Conservation (phyloP, 2,797 vertebrate species). For the Glyptemys insculpta region DNA sequence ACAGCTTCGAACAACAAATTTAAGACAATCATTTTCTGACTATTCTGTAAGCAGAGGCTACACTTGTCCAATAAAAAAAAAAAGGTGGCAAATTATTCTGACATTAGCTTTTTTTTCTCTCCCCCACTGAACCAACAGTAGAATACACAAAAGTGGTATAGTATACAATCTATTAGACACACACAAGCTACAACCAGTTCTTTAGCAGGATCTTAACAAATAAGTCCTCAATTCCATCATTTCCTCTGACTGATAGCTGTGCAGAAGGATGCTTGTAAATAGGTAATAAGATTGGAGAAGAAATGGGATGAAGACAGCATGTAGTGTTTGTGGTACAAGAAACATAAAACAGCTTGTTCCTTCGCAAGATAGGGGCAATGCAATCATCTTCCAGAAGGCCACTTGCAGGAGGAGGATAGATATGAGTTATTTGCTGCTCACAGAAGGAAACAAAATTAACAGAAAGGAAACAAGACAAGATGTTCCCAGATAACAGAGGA, state of each 20-base stretch:
- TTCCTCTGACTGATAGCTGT: constrained; percentile 51
- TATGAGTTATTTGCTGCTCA: constrained; percentile 55
- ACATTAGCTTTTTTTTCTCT: neutral
- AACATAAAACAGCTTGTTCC: constrained; percentile 59
- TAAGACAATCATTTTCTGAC: neutral
- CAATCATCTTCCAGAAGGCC: constrained; percentile 56
- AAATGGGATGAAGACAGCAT: constrained; percentile 29
- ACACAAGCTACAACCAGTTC: neutral
- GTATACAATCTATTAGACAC: neutral
- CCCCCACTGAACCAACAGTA: neutral
- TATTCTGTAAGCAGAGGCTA: neutral
- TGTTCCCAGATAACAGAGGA: constrained; percentile 50
- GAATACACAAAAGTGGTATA: neutral
- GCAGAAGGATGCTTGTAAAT: constrained; percentile 45
- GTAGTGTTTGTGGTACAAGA: constrained; percentile 12
- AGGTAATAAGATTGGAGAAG: constrained; percentile 44
- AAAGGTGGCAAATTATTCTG: no score
- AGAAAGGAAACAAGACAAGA: constrained; percentile 69
- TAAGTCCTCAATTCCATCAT: constrained; percentile 35
- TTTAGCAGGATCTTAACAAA: neutral
- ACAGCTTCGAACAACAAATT: neutral
- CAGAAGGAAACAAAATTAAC: constrained; percentile 49
- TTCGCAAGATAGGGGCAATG: constrained; percentile 56
- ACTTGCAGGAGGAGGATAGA: constrained; percentile 55
- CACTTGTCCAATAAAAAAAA: no score